These are phyloP conservation scores for Dryobates pubescens DNA, from an alignment of 2,797 vertebrate genomes.

Conservation along the genomic window DNA sequence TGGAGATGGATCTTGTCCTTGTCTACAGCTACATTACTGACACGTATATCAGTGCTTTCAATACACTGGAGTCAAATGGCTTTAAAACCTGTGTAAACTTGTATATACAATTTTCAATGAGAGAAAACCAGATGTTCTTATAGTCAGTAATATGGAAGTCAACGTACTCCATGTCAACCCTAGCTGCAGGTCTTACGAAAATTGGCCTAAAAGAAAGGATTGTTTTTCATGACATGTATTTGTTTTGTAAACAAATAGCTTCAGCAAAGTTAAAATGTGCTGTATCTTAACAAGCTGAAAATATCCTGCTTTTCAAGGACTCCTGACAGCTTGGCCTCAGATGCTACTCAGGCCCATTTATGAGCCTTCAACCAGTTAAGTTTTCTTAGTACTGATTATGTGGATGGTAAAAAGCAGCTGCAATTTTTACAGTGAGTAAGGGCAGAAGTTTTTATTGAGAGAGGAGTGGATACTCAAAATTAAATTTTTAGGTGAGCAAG, in stretches of 20 bases:
- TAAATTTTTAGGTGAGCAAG: background rate
- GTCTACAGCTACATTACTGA: conserved; percentile 53
- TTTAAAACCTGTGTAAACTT: conserved; percentile 51
- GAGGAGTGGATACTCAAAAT: background rate
- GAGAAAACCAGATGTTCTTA: conserved; percentile 44
- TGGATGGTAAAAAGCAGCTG: background rate
- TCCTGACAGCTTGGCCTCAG: background rate
- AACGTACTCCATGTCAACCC: background rate
- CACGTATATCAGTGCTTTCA: conserved; percentile 39
- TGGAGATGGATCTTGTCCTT: conserved; percentile 64
- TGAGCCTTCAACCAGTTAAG: background rate
- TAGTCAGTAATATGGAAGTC: background rate
- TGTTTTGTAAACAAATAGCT: background rate
- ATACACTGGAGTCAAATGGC: conserved; percentile 36
- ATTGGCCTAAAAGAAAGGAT: background rate
- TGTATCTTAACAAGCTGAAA: background rate
- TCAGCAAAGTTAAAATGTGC: background rate
- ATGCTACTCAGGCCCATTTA: background rate
- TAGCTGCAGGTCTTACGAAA: conserved; percentile 1
- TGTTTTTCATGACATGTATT: background rate
- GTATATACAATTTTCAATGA: conserved; percentile 52
- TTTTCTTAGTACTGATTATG: background rate
- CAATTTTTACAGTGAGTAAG: background rate
- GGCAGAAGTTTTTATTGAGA: background rate
- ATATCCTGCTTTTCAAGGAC: background rate